Conservation (phyloP, 2,888 invertebrate genomes). For the Athrips mouffetella region DNA sequence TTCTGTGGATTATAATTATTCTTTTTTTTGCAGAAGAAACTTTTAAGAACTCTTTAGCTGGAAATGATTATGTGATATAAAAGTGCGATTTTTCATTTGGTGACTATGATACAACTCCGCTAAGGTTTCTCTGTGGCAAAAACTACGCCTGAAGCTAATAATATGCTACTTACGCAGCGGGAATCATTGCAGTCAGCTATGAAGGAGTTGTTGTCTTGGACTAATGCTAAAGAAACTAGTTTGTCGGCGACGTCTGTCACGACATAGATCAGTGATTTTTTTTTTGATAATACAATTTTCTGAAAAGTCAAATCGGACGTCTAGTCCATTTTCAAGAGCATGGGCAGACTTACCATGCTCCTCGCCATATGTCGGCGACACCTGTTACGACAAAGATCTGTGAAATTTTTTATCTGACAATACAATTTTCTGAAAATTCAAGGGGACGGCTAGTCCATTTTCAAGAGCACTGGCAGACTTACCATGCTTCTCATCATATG, state of each 20-base stretch:
- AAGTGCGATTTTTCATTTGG: neutral
- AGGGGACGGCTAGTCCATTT: too few species aligned
- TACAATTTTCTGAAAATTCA: too few species aligned
- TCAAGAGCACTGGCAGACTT: too few species aligned
- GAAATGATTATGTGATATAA: neutral
- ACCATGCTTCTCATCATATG: too few species aligned
- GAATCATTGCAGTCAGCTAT: neutral
- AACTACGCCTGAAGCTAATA: neutral
- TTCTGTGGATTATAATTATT: slow-evolving; percentile 1
- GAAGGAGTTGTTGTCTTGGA: neutral
- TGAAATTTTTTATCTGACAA: too few species aligned
- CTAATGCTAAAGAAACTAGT: neutral
- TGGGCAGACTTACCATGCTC: too few species aligned
- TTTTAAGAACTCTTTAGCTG: neutral
- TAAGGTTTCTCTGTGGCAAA: neutral
- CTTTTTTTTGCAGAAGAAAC: neutral
- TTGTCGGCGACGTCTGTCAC: too few species aligned
- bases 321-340: too few species aligned
- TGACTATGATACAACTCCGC: neutral
- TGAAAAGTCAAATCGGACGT: too few species aligned
- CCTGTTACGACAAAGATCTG: neutral
- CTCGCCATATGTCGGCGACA: too few species aligned
- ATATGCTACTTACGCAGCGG: neutral
- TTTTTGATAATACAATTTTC: too few species aligned
- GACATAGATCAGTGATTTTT: too few species aligned